Percentiles rank a stretch among this genome's conserved stretches.
phyloP scores from a whole-genome alignment of 2,888 invertebrate genomes.

The Cepaea hortensis region DNA sequence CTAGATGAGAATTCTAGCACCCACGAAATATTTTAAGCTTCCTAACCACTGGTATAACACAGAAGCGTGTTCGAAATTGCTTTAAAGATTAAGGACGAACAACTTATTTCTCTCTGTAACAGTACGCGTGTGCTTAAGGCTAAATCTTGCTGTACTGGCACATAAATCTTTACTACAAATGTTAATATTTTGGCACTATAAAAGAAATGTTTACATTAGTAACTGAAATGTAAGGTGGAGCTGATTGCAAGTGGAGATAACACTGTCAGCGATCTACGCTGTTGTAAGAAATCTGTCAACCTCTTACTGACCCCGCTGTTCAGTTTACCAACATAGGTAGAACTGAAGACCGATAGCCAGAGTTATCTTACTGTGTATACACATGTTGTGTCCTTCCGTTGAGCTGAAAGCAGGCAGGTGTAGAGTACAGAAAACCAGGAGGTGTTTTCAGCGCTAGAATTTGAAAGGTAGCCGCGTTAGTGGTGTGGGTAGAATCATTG shows the following conservation, averaged over 20 bases:
- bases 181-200: not conserved
- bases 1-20: too few relatives aligned
- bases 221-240: slow-evolving; percentile 3
- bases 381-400: not conserved
- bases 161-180: not conserved
- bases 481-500: too few relatives aligned
- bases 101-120: too few relatives aligned
- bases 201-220: slow-evolving; percentile 13
- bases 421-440: too few relatives aligned
- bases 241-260: not conserved
- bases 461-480: too few relatives aligned
- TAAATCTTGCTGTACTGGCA: too few relatives aligned
- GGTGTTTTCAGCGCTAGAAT: too few relatives aligned
- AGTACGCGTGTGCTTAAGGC: too few relatives aligned
- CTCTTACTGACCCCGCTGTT: not conserved
- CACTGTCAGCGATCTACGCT: not conserved
- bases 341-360: not conserved
- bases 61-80: too few relatives aligned
- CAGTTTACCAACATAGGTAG: not conserved
- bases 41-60: too few relatives aligned
- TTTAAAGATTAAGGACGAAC: too few relatives aligned
- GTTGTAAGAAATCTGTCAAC: not conserved
- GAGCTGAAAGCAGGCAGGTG: not conserved
- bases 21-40: too few relatives aligned
- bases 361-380: not conserved